Evolutionary conservation across 2,888 invertebrate genomes (phyloP).

Genomic region (Hedychridium roseum): DNA sequence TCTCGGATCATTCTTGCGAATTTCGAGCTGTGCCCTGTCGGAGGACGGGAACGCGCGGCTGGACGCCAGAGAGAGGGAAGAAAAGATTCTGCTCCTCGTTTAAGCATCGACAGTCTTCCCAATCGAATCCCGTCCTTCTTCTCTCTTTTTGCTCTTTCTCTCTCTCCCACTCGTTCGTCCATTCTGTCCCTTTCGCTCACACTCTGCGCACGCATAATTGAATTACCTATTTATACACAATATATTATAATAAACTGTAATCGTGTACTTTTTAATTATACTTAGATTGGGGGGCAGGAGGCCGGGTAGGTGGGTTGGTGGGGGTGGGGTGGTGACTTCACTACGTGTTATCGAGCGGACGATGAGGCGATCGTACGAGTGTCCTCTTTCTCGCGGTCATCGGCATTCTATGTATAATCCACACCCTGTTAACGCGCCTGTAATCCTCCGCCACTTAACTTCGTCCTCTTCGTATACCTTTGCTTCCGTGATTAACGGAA

Average conservation of each 20-base stretch:
- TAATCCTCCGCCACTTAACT: constrained; percentile 2
- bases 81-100: too few relatives aligned
- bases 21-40: too few relatives aligned
- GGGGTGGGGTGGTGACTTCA: constrained; percentile 14
- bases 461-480: constrained; percentile 7
- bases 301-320: constrained; percentile 18
- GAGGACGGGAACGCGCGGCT: too few relatives aligned
- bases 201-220: constrained; percentile 49
- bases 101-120: too few relatives aligned
- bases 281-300: constrained; percentile 29
- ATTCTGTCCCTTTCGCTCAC: constrained; percentile 16
- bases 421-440: background rate
- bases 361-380: constrained; percentile 26
- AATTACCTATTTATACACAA: constrained; percentile 64
- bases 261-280: constrained; percentile 54
- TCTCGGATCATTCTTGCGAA: too few relatives aligned
- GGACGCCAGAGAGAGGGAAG: too few relatives aligned
- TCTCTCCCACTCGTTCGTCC: constrained; percentile 26
- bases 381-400: background rate
- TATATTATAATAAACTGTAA: constrained; percentile 63
- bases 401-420: background rate
- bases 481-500: constrained; percentile 4
- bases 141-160: constrained; percentile 23
- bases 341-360: constrained; percentile 26
- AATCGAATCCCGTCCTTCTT: constrained; percentile 32